Conservation (phyloP, 2,113 vertebrate species). For the Micronycteris hirsuta region DNA sequence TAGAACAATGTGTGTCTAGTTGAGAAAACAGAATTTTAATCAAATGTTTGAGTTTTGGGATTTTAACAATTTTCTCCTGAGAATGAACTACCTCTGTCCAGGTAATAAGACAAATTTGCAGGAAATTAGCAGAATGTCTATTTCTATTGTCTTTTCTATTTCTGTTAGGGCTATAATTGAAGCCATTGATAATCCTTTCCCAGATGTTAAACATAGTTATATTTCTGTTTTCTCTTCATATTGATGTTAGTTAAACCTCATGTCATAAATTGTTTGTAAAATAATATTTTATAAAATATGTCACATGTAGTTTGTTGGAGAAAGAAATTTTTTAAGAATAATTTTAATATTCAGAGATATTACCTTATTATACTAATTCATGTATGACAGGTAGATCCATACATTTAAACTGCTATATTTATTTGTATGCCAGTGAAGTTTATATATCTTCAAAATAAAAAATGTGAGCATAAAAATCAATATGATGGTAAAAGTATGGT, state of each 20-base stretch:
- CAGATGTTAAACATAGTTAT: background rate
- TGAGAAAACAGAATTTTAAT: background rate
- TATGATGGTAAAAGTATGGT: background rate
- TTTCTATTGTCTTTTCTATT: background rate
- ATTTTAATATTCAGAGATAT: too few species aligned
- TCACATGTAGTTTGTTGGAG: background rate
- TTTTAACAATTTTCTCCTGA: background rate
- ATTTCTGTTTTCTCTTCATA: background rate
- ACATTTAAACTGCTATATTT: background rate
- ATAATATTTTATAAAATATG: background rate
- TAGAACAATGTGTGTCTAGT: background rate
- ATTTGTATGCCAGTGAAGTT: background rate
- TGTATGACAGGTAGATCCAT: background rate
- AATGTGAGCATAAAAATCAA: background rate
- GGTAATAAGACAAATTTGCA: background rate
- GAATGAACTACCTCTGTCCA: background rate
- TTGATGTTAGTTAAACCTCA: background rate
- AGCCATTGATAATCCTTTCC: background rate
- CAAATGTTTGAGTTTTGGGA: background rate
- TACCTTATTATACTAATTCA: background rate
- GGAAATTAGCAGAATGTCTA: background rate
- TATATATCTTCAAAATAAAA: background rate
- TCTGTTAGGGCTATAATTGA: background rate
- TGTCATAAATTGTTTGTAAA: background rate
- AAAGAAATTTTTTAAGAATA: background rate